These are phyloP conservation scores for Bolinopsis microptera DNA, from an alignment of 37 sponge, comb jelly and placozoan genomes.

Conservation along the genomic window DNA sequence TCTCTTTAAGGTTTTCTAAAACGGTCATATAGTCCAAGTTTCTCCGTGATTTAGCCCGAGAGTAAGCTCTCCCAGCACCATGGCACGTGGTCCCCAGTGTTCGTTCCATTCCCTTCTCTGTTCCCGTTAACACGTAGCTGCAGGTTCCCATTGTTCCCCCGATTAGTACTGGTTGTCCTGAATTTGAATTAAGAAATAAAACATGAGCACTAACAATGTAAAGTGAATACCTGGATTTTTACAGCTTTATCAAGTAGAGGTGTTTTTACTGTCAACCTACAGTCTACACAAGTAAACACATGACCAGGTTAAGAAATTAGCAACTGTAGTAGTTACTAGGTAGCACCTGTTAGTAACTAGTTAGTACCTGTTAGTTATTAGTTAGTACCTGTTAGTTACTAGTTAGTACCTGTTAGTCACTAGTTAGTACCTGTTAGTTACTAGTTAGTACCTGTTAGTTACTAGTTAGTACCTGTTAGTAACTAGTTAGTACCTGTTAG, in stretches of 20 bases:
- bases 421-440: too few relatives aligned
- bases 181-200: slow-evolving; percentile 67
- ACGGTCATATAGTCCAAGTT: slow-evolving; percentile 88
- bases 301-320: too few relatives aligned
- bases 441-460: too few relatives aligned
- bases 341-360: too few relatives aligned
- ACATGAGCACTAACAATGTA: not conserved
- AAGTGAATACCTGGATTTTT: not conserved
- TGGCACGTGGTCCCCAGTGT: slow-evolving; percentile 99
- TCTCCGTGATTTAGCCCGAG: slow-evolving; percentile 72
- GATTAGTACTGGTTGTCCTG: slow-evolving; percentile 97
- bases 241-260: not conserved
- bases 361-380: too few relatives aligned
- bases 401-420: too few relatives aligned
- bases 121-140: slow-evolving; percentile 98
- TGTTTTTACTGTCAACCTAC: not conserved
- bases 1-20: slow-evolving; percentile 73
- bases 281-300: too few relatives aligned
- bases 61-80: slow-evolving; percentile 82
- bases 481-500: too few relatives aligned
- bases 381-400: too few relatives aligned
- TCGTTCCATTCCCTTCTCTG: slow-evolving; percentile 85
- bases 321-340: too few relatives aligned
- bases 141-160: slow-evolving; percentile 99
- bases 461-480: too few relatives aligned